Evolutionary conservation across 2,888 invertebrate species (phyloP).

Genomic region (Synergus gifuensis): DNA sequence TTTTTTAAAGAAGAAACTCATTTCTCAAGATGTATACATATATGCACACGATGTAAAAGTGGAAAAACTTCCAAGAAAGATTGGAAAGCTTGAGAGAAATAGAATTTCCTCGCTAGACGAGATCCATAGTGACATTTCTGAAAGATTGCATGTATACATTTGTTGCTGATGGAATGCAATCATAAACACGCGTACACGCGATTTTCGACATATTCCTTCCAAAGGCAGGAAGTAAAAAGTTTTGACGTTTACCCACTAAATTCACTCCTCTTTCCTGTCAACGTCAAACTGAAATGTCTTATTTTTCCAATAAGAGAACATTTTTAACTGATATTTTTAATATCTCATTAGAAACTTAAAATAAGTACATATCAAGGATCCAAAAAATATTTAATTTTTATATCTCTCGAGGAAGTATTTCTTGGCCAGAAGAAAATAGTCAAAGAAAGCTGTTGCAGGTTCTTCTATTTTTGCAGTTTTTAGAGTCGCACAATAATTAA

Average conservation of each 20-base stretch:
- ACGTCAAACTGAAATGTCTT: neutral
- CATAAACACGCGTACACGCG: neutral
- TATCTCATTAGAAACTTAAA: too few species aligned
- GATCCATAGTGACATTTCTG: neutral
- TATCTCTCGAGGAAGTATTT: neutral
- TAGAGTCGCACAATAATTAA: neutral
- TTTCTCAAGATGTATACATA: neutral
- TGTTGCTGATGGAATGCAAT: neutral
- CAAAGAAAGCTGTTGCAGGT: neutral
- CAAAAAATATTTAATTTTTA: neutral
- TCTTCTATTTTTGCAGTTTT: neutral
- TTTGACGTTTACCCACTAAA: neutral
- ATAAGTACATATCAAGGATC: too few species aligned
- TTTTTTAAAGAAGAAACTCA: neutral
- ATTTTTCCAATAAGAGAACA: too few species aligned
- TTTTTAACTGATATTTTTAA: too few species aligned
- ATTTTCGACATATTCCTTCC: neutral
- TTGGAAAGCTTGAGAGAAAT: neutral
- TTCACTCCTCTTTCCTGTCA: neutral
- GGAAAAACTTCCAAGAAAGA: slow-evolving; percentile 2
- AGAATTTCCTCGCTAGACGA: neutral
- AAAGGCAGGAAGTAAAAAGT: neutral
- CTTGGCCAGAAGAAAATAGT: neutral
- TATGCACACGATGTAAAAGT: neutral
- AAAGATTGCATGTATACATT: neutral